Base-by-base conservation (phyloP, 1,140 invertebrate genomes). In the Ruditapes philippinarum region DNA sequence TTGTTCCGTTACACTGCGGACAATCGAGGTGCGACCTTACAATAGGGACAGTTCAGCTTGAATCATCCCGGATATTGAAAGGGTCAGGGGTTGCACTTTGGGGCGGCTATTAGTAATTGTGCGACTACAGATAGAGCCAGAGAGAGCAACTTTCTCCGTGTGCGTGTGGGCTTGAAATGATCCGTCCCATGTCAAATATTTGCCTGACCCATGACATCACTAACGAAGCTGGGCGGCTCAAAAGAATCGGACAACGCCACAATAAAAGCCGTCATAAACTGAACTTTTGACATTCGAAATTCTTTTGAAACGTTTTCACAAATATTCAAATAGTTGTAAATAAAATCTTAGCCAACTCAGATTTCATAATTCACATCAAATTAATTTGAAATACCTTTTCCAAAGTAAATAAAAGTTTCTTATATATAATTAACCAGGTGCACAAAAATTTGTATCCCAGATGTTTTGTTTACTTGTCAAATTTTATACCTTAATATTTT, bases 351-450 rank as follows among this genome's bases (percentile, higher is more conserved):
- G 17, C 25, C 1, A 28, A 38, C 40, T 88, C 85, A 68, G 51
- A 65, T 88, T 88, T 88, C 85, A 88, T 88, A 88, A 88, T 80
- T 88, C 85, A 62, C 76, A 65, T 79, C 33, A 88, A 88, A 88
- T 80, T 88, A 80, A 88, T 88, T 88, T 86, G 83, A 88, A 60
- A 76, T 60, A 76, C 85, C 38, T 79, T 36, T 40, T 45, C 22
- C 73, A 40, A 57, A 51, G 65, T 40, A 80, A 79, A 88, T 70
- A 70, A 88, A 73, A 80, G 74, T 88, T 88, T n/a, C 70, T 38
- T 79, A 76, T 80, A 88, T 88, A 88, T 80, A 88, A 80, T 88
- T 88, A 79, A 79, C 51, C 85, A 88, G 85, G 85, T 88, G 74
- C 74, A 36, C 7, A 22, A 14, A 70, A 70, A 88, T 36, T 68